Evolutionary conservation across 2,797 vertebrate species (phyloP).

Genomic region (Lacerta viridis): DNA sequence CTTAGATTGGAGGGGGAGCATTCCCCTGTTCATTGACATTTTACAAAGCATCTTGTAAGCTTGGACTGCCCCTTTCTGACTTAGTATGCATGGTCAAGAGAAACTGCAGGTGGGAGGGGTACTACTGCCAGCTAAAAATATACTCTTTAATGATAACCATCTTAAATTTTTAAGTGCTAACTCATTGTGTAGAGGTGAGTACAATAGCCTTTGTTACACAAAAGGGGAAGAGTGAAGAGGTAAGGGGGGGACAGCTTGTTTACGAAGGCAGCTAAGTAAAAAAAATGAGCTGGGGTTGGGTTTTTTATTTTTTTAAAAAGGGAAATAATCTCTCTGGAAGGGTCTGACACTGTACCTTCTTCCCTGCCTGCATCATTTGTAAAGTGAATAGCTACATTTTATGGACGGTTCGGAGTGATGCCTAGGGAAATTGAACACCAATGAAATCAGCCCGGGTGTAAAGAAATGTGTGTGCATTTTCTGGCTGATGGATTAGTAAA

Average conservation of each 20-base stretch:
- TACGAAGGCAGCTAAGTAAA: conserved; percentile 61
- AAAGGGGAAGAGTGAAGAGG: conserved; percentile 53
- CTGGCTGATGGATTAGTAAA: conserved; percentile 64
- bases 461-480: conserved; percentile 60
- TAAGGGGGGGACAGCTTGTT: conserved; percentile 71
- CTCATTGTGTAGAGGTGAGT: conserved; percentile 71
- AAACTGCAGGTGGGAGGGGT: not conserved
- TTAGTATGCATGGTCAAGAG: conserved; percentile 69
- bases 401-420: conserved; percentile 41
- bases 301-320: conserved; percentile 66
- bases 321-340: conserved; percentile 65
- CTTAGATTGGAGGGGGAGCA: not conserved
- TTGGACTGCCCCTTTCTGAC: conserved; percentile 67
- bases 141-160: conserved; percentile 72
- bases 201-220: conserved; percentile 67
- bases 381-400: conserved; percentile 64
- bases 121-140: conserved; percentile 69
- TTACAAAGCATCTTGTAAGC: conserved; percentile 58
- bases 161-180: conserved; percentile 74
- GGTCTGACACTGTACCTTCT: conserved; percentile 45
- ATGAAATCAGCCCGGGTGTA: conserved; percentile 56
- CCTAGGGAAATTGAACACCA: conserved; percentile 51
- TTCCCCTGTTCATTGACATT: conserved; percentile 68
- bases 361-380: conserved; percentile 59
- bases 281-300: conserved; percentile 32